Conservation (phyloP, 2,888 invertebrate genomes). For the Tryphoninae sp. region DNA sequence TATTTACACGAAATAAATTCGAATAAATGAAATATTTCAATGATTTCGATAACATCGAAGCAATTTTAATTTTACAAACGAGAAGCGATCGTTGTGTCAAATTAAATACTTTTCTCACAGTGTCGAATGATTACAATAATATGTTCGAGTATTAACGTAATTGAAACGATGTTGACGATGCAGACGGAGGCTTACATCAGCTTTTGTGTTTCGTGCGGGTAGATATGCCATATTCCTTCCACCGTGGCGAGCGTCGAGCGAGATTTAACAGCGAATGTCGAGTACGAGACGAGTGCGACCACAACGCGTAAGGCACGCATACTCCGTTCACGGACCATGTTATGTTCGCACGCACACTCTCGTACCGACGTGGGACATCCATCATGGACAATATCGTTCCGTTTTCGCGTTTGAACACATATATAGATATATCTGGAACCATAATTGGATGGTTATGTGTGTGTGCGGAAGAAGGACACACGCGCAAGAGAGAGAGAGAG, state of each 20-base stretch:
- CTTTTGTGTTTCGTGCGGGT: background rate
- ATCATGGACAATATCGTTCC: slow-evolving; percentile 69
- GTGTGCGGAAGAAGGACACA: slow-evolving; percentile 33
- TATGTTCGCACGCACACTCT: slow-evolving; percentile 36
- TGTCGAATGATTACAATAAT: too few relatives aligned
- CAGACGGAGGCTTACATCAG: too few relatives aligned
- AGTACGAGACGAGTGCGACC: slow-evolving; percentile 3
- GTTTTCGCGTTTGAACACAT: slow-evolving; percentile 33
- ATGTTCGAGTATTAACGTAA: too few relatives aligned
- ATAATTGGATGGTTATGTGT: slow-evolving; percentile 43
- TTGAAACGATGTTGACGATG: too few relatives aligned
- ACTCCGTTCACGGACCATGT: slow-evolving; percentile 24
- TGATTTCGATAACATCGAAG: too few relatives aligned
- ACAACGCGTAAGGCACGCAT: slow-evolving; percentile 7
- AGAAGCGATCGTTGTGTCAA: too few relatives aligned
- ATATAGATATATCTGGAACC: background rate
- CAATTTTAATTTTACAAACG: too few relatives aligned
- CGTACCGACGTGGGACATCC: slow-evolving; percentile 66
- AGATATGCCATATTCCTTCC: slow-evolving; percentile 7
- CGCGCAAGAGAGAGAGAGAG: too few relatives aligned
- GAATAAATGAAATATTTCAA: too few relatives aligned
- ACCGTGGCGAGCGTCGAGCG: slow-evolving; percentile 26
- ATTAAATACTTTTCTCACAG: too few relatives aligned
- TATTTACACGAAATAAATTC: too few relatives aligned
- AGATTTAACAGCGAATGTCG: slow-evolving; percentile 19